These are phyloP conservation scores for Wiebesia pumilae DNA, from an alignment of 1,140 invertebrate genomes.

Conservation along the genomic window DNA sequence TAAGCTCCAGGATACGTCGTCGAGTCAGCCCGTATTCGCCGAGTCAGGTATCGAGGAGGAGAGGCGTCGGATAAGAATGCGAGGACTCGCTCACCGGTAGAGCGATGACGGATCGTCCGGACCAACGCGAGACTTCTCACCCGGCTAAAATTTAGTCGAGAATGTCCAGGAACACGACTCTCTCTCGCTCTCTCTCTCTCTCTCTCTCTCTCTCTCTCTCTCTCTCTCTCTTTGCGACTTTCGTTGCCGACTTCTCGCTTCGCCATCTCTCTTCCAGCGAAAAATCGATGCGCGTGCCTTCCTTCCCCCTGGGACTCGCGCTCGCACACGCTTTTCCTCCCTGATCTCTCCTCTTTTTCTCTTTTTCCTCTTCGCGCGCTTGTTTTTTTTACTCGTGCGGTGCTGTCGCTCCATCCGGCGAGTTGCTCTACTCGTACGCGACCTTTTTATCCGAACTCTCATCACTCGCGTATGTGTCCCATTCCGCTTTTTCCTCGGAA, in stretches of 20 bases:
- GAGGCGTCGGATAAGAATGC: too few species aligned
- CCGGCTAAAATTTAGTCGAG: too few species aligned
- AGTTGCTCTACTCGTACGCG: background rate
- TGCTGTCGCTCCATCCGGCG: background rate
- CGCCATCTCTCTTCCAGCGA: background rate
- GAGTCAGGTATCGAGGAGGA: too few species aligned
- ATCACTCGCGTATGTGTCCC: constrained; percentile 16
- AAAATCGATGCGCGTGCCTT: constrained; percentile 15
- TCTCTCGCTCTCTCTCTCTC: too few species aligned
- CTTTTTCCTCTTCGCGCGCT: background rate
- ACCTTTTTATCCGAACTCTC: constrained; percentile 18
- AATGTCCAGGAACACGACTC: too few species aligned
- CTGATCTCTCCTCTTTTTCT: background rate
- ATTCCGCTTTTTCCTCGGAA: constrained; percentile 6
- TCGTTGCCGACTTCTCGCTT: too few species aligned
- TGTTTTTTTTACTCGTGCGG: background rate
- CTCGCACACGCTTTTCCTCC: background rate
- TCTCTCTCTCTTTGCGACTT: constrained; percentile 53
- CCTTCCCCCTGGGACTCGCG: constrained; percentile 6
- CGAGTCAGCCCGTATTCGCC: too few species aligned
- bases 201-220: background rate
- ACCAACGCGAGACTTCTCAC: too few species aligned
- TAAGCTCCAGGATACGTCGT: too few species aligned
- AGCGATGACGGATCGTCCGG: background rate
- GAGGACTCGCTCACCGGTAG: background rate